Evolutionary conservation across 2,113 vertebrate genomes (phyloP).

Genomic region (Peromyscus polionotus): DNA sequence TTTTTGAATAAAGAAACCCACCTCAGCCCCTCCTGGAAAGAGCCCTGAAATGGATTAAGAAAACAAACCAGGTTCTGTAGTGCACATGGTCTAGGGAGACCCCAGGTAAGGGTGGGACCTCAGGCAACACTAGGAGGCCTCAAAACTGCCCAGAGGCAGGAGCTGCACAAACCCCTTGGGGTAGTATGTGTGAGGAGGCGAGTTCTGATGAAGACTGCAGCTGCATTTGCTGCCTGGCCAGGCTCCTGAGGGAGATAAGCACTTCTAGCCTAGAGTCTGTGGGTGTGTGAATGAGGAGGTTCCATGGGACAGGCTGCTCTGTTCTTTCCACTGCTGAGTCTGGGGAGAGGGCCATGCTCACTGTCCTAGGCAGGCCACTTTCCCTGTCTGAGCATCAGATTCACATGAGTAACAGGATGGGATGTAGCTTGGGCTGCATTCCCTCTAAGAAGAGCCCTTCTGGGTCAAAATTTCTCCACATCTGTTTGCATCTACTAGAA

Average conservation of each 20-base stretch:
- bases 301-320: background rate
- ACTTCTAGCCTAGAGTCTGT: conserved; percentile 48
- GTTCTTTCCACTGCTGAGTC: background rate
- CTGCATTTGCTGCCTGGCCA: background rate
- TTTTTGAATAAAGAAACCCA: conserved; percentile 52
- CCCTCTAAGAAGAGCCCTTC: background rate
- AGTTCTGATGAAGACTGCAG: background rate
- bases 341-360: background rate
- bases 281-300: conserved; percentile 35
- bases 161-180: background rate
- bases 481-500: conserved; percentile 40
- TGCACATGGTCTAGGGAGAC: conserved; percentile 5
- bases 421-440: conserved; percentile 21
- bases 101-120: background rate
- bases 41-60: conserved; percentile 50
- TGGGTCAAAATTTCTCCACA: conserved; percentile 31
- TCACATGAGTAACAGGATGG: background rate
- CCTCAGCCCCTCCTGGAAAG: conserved; percentile 33
- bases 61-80: background rate
- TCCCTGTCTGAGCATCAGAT: conserved; percentile 38
- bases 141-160: conserved; percentile 32
- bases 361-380: background rate
- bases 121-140: background rate
- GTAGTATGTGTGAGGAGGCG: background rate
- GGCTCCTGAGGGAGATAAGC: conserved; percentile 1